A percentile compares a stretch with the other conserved stretches of the same genome.
These are phyloP conservation scores for Telenomus remus DNA, from an alignment of 1,140 invertebrate species.

Conservation along the genomic window DNA sequence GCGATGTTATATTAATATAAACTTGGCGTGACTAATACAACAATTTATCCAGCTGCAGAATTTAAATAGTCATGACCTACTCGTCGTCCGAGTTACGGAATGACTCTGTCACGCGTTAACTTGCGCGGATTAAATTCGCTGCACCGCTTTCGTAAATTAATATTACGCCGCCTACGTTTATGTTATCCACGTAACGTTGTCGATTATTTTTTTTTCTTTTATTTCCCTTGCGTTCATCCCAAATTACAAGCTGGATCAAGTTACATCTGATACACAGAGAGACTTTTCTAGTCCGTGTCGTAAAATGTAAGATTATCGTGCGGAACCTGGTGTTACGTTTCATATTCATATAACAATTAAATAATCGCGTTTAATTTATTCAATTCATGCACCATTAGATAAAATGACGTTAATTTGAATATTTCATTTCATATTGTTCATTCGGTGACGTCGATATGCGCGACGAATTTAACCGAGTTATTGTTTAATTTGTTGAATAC, in stretches of 20 bases:
- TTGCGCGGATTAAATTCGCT: slow-evolving; percentile 71
- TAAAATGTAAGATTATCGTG: slow-evolving; percentile 36
- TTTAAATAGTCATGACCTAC: slow-evolving; percentile 74
- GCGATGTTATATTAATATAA: slow-evolving; percentile 68
- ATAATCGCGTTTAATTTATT: slow-evolving; percentile 49
- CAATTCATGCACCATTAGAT: slow-evolving; percentile 36
- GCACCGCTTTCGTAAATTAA: slow-evolving; percentile 71
- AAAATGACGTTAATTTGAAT: slow-evolving; percentile 47
- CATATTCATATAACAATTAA: slow-evolving; percentile 47
- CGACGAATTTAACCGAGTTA: slow-evolving; percentile 25
- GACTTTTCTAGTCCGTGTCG: slow-evolving; percentile 27
- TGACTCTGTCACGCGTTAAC: slow-evolving; percentile 72
- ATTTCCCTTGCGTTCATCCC: slow-evolving; percentile 28
- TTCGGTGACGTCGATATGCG: slow-evolving; percentile 25
- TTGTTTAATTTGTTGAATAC: slow-evolving; percentile 36
- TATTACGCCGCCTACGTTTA: slow-evolving; percentile 65
- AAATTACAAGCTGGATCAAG: slow-evolving; percentile 42
- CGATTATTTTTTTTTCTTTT: slow-evolving; percentile 47
- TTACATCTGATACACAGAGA: slow-evolving; percentile 33
- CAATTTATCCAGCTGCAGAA: slow-evolving; percentile 69
- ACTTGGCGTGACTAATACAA: slow-evolving; percentile 72
- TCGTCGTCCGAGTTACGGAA: slow-evolving; percentile 65
- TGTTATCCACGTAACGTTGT: slow-evolving; percentile 47
- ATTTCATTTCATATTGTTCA: slow-evolving; percentile 46
- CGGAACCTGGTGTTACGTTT: slow-evolving; percentile 37